These are phyloP conservation scores for Acanthopleura granulata DNA, from an alignment of 2,888 invertebrate genomes.

Conservation along the genomic window DNA sequence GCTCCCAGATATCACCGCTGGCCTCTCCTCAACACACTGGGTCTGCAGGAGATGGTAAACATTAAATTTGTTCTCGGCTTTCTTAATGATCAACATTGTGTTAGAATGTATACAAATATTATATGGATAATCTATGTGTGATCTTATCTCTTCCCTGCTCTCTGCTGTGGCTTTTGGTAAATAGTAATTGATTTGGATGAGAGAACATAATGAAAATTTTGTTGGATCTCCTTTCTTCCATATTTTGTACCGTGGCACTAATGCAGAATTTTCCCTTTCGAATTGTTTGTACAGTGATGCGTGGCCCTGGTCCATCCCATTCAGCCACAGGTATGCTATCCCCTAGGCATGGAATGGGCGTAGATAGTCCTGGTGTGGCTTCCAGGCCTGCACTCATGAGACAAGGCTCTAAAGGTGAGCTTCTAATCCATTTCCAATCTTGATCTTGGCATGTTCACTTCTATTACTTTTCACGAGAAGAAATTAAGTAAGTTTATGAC, in stretches of 20 bases:
- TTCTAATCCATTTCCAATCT: too few relatives aligned
- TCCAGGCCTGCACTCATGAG: not conserved
- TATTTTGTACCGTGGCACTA: too few relatives aligned
- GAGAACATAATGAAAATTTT: too few relatives aligned
- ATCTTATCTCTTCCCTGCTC: too few relatives aligned
- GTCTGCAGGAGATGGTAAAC: not conserved
- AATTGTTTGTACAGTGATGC: conserved; percentile 2
- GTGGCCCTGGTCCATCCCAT: conserved; percentile 29
- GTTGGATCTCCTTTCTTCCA: too few relatives aligned
- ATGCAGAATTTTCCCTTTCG: too few relatives aligned
- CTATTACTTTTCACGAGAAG: not conserved
- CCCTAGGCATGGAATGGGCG: conserved; percentile 9
- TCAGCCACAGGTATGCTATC: conserved; percentile 31
- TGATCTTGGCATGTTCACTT: not conserved
- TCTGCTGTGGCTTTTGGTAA: too few relatives aligned
- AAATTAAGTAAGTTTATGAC: not conserved
- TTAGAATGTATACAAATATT: too few relatives aligned
- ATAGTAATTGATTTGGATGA: too few relatives aligned
- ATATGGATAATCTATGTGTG: too few relatives aligned
- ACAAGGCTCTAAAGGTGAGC: conserved; percentile 9
- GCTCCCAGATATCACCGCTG: conserved; percentile 18
- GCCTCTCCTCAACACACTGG: conserved; percentile 15
- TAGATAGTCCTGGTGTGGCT: not conserved
- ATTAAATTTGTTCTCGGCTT: too few relatives aligned
- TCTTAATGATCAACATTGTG: too few relatives aligned